Evolutionary conservation across 2,113 vertebrate species (phyloP).

Genomic region (Polyodon spathula): DNA sequence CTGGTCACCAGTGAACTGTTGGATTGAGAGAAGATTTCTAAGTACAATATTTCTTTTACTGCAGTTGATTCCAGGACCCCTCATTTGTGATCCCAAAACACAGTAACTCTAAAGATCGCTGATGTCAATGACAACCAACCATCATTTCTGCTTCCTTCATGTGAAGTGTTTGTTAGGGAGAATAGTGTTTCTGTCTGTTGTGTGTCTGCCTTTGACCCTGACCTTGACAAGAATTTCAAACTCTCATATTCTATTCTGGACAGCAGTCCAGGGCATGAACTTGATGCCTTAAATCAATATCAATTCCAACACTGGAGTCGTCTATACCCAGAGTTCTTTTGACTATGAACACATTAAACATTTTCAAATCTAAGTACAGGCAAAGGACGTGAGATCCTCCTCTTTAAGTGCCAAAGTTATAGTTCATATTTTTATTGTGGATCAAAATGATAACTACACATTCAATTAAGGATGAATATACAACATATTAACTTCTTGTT

Average conservation of each 20-base stretch:
- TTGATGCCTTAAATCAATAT: conserved; percentile 65
- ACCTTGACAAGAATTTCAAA: conserved; percentile 63
- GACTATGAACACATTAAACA: conserved; percentile 66
- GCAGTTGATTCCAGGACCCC: conserved; percentile 46
- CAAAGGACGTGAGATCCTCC: conserved; percentile 41
- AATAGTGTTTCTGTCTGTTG: conserved; percentile 68
- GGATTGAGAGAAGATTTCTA: conserved; percentile 47
- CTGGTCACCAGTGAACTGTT: conserved; percentile 46
- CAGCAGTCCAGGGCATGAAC: conserved; percentile 42
- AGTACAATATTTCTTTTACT: conserved; percentile 46
- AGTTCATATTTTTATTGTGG: conserved; percentile 56
- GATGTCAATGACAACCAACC: conserved; percentile 58
- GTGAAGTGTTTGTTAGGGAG: conserved; percentile 54
- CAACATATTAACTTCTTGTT: conserved; percentile 48
- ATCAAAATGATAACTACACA: conserved; percentile 62
- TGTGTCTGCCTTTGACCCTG: conserved; percentile 62
- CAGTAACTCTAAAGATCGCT: conserved; percentile 45
- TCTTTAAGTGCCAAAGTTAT: conserved; percentile 44
- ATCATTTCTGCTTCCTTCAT: conserved; percentile 46
- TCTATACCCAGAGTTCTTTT: conserved; percentile 65
- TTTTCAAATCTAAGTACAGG: conserved; percentile 53
- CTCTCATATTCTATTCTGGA: conserved; percentile 66
- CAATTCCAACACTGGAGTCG: conserved; percentile 61
- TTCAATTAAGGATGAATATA: conserved; percentile 42
- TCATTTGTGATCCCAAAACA: conserved; percentile 41